phyloP scores from a whole-genome alignment of 2,888 invertebrate genomes.

The Elmis aenea region DNA sequence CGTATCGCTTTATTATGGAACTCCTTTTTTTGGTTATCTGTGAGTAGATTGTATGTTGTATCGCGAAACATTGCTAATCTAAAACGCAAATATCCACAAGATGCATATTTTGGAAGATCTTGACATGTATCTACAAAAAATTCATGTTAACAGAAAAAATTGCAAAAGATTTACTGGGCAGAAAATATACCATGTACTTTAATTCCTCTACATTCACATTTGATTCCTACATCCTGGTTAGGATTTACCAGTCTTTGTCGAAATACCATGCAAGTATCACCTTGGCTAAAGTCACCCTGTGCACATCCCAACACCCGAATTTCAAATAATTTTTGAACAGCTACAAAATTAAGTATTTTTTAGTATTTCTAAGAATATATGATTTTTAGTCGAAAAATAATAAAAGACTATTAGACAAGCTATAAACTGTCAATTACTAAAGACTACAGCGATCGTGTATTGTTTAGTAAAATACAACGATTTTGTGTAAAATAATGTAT shows the following conservation, averaged over 20 bases:
- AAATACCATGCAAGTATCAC: conserved; percentile 36
- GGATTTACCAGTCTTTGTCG: conserved; percentile 37
- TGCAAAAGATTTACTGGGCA: neutral
- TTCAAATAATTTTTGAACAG: conserved; percentile 56
- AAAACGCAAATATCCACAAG: conserved; percentile 59
- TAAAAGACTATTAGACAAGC: no score
- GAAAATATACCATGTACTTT: conserved; percentile 37
- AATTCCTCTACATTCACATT: conserved; percentile 46
- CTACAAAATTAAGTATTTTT: conserved; percentile 37
- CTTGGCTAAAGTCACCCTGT: conserved; percentile 54
- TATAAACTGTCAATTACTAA: no score
- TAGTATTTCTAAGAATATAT: no score
- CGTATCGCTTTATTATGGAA: conserved; percentile 56
- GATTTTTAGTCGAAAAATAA: neutral
- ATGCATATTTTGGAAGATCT: conserved; percentile 58
- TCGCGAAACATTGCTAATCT: conserved; percentile 53
- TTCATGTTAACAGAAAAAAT: neutral
- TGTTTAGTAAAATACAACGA: no score
- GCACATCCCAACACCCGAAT: conserved; percentile 58
- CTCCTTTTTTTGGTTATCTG: conserved; percentile 58
- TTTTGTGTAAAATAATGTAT: neutral
- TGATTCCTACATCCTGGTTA: conserved; percentile 34
- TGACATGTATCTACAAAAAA: conserved; percentile 13
- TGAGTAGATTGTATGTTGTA: conserved; percentile 58
- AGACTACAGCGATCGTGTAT: no score